Evolutionary conservation across 2,888 invertebrate genomes (phyloP), one percentile per base, ranked within the genome.

Genomic region (Eurytoma adleriae): DNA sequence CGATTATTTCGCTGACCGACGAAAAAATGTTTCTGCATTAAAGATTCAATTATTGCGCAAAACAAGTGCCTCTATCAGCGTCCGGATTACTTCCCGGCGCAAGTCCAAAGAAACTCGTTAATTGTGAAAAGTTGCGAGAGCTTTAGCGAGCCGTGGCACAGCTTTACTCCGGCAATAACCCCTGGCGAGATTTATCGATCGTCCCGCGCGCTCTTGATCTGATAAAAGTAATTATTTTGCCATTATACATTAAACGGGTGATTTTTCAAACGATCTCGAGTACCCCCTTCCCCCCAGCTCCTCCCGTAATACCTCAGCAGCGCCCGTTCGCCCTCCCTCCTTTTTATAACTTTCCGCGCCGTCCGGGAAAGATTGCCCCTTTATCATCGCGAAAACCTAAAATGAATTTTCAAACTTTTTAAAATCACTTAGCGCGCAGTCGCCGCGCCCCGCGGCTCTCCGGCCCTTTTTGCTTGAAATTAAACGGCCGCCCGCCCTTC

Each of bases 381-480:
- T 79, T 79, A 69, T 79, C 79, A 79, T 69, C 62, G 62, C 24
- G 14, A 50, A 64, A 62, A 64, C 67, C 54, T 78, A 73, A 78
- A 78, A 78, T 73, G 72, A 78, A 78, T 78, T 73, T 68, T 56
- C 59, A 78, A 78, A 78, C 72, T 78, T 78, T 40, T 78, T 61
- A 54, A 78, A 78, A 78, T 78, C 67, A 68, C 67, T 73, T 78
- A 69, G 24, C 40, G 16, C 61, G 20, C 72, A 59, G 61, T 78
- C 72, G 14, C 20, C 67, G 14, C n/a, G 61, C 14, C 14, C 20
- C 14, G 10, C 18, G 30, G 2, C 30, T 40, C 16, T 16, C 5
- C 24, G 10, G 2, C n/a, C 56, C 13, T 70, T 57, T 70, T 70
- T 27, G 20, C 16, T 16, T 27, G 13, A 67, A 54, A 73, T 68